phyloP scores from a whole-genome alignment of 2,888 invertebrate genomes.

The Norana najaformis region DNA sequence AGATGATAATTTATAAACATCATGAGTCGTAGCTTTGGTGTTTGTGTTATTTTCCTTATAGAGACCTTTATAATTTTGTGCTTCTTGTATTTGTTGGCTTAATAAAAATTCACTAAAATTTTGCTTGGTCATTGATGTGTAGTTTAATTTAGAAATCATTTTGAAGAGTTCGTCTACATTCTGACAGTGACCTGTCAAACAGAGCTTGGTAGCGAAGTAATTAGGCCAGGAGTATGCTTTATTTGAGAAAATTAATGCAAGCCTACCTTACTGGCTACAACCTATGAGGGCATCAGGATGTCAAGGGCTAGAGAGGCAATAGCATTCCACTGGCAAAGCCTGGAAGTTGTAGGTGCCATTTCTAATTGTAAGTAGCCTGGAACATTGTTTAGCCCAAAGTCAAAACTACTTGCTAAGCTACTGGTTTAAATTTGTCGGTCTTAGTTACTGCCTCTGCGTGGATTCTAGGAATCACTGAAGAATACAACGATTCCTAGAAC shows the following conservation, averaged over 20 bases:
- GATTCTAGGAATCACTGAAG: no score
- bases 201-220: background rate
- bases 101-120: background rate
- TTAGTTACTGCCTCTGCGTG: no score
- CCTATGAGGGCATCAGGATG: background rate
- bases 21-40: background rate
- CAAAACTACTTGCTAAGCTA: no score
- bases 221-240: background rate
- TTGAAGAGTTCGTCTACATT: no score
- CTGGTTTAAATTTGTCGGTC: no score
- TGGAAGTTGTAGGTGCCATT: background rate
- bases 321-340: background rate
- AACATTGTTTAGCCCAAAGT: background rate
- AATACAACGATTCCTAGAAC: no score
- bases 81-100: slow-evolving; percentile 7
- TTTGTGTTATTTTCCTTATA: background rate
- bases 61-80: background rate
- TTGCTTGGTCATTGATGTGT: background rate
- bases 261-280: background rate
- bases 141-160: background rate
- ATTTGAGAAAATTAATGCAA: background rate
- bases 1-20: background rate
- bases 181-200: background rate
- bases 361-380: background rate
- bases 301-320: background rate